Base-by-base conservation (phyloP, 2,797 vertebrate genomes). In the Borostomias antarcticus region DNA sequence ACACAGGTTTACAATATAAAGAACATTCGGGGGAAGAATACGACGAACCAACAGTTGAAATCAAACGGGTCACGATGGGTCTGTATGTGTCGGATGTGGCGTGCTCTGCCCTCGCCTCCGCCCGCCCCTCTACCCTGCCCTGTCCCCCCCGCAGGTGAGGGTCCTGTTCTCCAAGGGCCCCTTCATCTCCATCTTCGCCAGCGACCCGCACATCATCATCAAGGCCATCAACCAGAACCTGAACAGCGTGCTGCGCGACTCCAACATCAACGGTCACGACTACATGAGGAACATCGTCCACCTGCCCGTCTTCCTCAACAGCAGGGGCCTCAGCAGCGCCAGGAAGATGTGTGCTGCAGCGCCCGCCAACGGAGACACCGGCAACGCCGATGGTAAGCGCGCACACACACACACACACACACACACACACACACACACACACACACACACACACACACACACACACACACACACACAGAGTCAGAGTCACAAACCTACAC, bases 171-270 rank as follows among this genome's bases (percentile, higher is more conserved):
- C 97, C 13, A 98, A 98, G 82, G 97, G 97, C 2, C 95, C 97
- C 0, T 99, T 98, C 85, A 98, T 99, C 84, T 95, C 97, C 70
- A 95, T 99, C 85, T 99, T 99, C 65, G 97, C 97, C 65, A 98
- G 96, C 58, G 97, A 99, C 73, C 97, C 97, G 0, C 97, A 99
- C 79, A 99, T 99, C 77, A 98, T 99, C 74, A 99, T 99, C 80
- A 98, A 98, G 77, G 97, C 97, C 58, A 98, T 99, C 82, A 99
- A 99, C 85, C 97, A 99, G 91, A 98, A 97, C 88, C 95, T 99
- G 59, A 97, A 93, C 86, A 96, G 95, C 10, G 96, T 98, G 65
- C 92, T 98, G 0, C 86, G 96, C 1, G 97, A 99, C 82, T 99
- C 96, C 61, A 98, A 98, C 87, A 98, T 98, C 80, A 98, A 98